Evolutionary conservation across 1,140 invertebrate genomes (phyloP), one percentile per base, ranked within the genome.

Genomic region (Drosophila suzukii): DNA sequence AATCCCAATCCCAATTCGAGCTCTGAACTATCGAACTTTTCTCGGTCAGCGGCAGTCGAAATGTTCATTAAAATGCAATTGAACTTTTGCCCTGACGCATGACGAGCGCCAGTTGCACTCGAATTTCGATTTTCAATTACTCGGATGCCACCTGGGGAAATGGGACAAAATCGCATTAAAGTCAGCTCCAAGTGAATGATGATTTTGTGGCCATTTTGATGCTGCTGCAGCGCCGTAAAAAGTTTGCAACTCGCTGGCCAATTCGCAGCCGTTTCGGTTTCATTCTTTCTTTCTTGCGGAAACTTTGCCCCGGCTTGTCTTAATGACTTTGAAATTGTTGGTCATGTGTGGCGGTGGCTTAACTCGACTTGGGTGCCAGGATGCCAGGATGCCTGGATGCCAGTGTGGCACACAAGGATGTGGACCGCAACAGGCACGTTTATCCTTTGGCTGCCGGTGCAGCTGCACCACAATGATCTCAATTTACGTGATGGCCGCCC

Each of bases 281-380:
- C 24, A n/a, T 15, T n/a, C 36, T 38, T 62, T 32, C 68, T 60
- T 73, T 62, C 39, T 47, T 61, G 34, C 15, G 50, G 66, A 61
- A 83, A 61, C 74, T 61, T 74, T 58, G 49, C 55, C 27, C 47
- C 61, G 49, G 32, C 36, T 57, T 67, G 55, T 68, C 83, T 82
- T 85, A 88, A 85, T 88, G 82, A 72, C 83, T 88, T 85, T 77
- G 70, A 78, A 78, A 86, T 78, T 78, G 75, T 74, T 63, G 58
- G 49, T 41, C 59, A 58, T 71, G 65, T 71, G 67, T 71, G 66
- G 30, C 65, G 30, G 68, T n/a, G 49, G 55, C 7, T 50, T 7
- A 15, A n/a, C 43, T 46, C 36, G 57, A 75, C 71, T 60, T 75
- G 70, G 6, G 6, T 32, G 73, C 38, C 30, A 50, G 34, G 80